Evolutionary conservation across 2,797 vertebrate genomes (phyloP).

Genomic region (Coilia nasus): DNA sequence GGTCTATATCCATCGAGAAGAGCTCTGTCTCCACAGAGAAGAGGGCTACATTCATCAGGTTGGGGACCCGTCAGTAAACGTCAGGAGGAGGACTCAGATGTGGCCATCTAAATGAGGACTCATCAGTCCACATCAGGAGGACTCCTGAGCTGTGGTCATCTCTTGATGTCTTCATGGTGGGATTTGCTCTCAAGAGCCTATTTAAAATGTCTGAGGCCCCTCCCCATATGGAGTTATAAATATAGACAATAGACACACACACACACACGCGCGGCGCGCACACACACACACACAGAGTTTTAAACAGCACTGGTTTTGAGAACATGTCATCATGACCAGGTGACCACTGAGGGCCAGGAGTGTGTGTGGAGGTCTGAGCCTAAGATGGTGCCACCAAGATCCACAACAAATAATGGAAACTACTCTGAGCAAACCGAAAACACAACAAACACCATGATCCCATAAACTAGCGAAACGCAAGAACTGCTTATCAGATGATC

Average conservation of each 20-base stretch:
- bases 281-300: background rate
- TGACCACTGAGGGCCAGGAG: background rate
- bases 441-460: no score
- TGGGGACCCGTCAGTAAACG: no score
- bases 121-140: background rate
- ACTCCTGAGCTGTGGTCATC: background rate
- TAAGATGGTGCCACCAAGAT: background rate
- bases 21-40: no score
- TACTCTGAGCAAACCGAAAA: no score
- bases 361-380: background rate
- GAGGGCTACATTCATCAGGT: no score
- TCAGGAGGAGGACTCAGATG: no score
- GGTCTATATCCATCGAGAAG: constrained; percentile 35
- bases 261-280: no score
- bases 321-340: background rate
- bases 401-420: no score
- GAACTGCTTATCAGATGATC: no score
- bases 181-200: background rate
- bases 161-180: background rate
- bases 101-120: no score
- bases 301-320: background rate
- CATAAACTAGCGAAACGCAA: no score
- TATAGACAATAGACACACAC: background rate
- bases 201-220: background rate
- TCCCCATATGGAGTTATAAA: constrained; percentile 11